phyloP scores from a whole-genome alignment of 2,113 vertebrate species.

The Shinisaurus crocodilurus region DNA sequence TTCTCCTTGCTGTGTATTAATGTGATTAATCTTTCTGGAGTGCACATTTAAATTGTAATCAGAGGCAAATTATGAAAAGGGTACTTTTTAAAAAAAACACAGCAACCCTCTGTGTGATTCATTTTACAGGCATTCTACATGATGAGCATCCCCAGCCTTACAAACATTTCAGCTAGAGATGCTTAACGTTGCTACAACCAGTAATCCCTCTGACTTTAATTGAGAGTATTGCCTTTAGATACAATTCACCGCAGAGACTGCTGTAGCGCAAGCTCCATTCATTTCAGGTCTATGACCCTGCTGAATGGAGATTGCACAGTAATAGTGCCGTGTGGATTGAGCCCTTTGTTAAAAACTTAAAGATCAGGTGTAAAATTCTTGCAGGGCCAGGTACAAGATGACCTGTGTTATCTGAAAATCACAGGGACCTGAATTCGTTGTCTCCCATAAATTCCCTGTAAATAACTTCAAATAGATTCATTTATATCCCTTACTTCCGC shows the following conservation, averaged over 20 bases:
- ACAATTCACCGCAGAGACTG: not conserved
- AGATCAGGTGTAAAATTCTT: not conserved
- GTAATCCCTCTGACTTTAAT: conserved; percentile 1
- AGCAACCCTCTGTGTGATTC: not conserved
- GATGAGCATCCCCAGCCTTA: not conserved
- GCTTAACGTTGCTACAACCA: not conserved
- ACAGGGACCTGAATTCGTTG: not conserved
- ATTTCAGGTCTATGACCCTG: conserved; percentile 1
- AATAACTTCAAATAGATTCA: not conserved
- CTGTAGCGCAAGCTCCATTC: not conserved
- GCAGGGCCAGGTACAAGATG: not conserved
- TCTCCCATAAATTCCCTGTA: not conserved
- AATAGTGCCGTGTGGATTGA: not conserved
- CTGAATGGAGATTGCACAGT: not conserved
- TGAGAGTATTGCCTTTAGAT: conserved; percentile 4
- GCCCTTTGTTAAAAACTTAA: not conserved
- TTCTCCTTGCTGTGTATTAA: conserved; percentile 9
- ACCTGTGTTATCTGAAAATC: not conserved
- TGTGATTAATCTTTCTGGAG: conserved; percentile 7
- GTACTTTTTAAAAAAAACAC: not conserved
- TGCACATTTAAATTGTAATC: conserved; percentile 16
- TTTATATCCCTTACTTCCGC: not conserved
- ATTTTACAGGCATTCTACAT: not conserved
- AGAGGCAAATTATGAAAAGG: conserved; percentile 18
- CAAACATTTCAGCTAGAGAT: not conserved